Percentiles rank a stretch among this genome's conserved stretches.
Conservation (phyloP, 2,888 invertebrate species). For the Hypselothyrea guttata region DNA sequence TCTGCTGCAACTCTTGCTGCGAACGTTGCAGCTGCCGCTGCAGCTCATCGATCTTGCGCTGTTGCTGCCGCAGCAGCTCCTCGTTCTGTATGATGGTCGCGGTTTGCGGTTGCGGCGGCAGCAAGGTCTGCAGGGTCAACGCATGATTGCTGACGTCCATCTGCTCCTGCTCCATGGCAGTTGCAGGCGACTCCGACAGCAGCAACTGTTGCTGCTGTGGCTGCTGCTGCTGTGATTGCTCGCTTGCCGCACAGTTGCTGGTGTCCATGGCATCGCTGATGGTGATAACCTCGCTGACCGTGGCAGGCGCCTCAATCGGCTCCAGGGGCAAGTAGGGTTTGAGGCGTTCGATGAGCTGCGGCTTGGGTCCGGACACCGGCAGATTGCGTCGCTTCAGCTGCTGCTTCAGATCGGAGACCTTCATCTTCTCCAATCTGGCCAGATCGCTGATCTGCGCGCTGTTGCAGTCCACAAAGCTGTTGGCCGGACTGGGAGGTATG, state of each 20-base stretch:
- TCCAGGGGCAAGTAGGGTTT: conserved; percentile 86
- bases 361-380: conserved; percentile 97
- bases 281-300: conserved; percentile 59
- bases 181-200: conserved; percentile 69
- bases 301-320: conserved; percentile 79
- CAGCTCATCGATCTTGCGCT: conserved; percentile 93
- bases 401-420: conserved; percentile 96
- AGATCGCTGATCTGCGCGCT: conserved; percentile 75
- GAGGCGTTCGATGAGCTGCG: conserved; percentile 95
- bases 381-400: conserved; percentile 96
- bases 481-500: conserved; percentile 81
- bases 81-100: conserved; percentile 84
- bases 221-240: conserved; percentile 31
- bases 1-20: conserved; percentile 87
- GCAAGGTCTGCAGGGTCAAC: conserved; percentile 73
- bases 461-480: conserved; percentile 79
- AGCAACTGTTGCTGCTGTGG: conserved; percentile 53
- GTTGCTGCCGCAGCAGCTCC: conserved; percentile 92
- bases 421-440: conserved; percentile 95
- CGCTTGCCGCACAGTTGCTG: conserved; percentile 65
- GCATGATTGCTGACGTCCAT: conserved; percentile 81
- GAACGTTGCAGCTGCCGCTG: conserved; percentile 90
- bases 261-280: conserved; percentile 76
- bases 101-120: conserved; percentile 78
- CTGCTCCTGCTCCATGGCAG: conserved; percentile 78